Evolutionary conservation across 2,888 invertebrate genomes (phyloP).

Genomic region (Crepidodera aurea): DNA sequence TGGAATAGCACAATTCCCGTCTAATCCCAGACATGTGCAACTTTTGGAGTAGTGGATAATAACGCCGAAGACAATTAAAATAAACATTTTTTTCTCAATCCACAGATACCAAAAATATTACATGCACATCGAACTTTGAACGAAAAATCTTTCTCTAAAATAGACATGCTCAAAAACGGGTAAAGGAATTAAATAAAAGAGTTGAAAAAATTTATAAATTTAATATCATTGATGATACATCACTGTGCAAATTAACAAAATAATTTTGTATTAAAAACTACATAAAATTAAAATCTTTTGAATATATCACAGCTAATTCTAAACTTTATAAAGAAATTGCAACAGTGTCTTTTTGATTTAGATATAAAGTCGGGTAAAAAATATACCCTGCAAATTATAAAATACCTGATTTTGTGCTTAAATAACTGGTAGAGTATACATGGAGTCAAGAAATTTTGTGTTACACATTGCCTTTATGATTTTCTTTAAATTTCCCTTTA

Average conservation of each 20-base stretch:
- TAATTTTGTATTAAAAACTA: slow-evolving; percentile 47
- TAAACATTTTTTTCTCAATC: too few relatives aligned
- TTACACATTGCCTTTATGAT: too few relatives aligned
- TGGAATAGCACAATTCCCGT: too few relatives aligned
- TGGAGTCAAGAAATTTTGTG: slow-evolving; percentile 2
- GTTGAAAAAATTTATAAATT: slow-evolving; percentile 26
- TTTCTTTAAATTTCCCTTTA: too few relatives aligned
- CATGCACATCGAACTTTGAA: too few relatives aligned
- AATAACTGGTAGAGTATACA: slow-evolving; percentile 1
- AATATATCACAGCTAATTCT: slow-evolving; percentile 55
- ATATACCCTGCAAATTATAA: slow-evolving; percentile 32
- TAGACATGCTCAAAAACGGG: too few relatives aligned
- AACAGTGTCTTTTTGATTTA: slow-evolving; percentile 38
- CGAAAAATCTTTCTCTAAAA: too few relatives aligned
- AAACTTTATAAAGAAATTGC: slow-evolving; percentile 42
- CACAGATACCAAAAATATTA: too few relatives aligned
- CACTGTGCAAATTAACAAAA: slow-evolving; percentile 50
- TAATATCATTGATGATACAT: slow-evolving; percentile 26
- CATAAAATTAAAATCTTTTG: slow-evolving; percentile 44
- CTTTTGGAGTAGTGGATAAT: too few relatives aligned
- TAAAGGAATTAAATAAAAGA: slow-evolving; percentile 17
- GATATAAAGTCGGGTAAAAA: slow-evolving; percentile 29
- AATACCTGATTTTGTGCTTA: slow-evolving; percentile 28
- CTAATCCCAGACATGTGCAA: too few relatives aligned
- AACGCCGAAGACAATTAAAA: too few relatives aligned